These are phyloP conservation scores for Ursus arctos DNA, from an alignment of 2,113 vertebrate genomes.

Conservation along the genomic window DNA sequence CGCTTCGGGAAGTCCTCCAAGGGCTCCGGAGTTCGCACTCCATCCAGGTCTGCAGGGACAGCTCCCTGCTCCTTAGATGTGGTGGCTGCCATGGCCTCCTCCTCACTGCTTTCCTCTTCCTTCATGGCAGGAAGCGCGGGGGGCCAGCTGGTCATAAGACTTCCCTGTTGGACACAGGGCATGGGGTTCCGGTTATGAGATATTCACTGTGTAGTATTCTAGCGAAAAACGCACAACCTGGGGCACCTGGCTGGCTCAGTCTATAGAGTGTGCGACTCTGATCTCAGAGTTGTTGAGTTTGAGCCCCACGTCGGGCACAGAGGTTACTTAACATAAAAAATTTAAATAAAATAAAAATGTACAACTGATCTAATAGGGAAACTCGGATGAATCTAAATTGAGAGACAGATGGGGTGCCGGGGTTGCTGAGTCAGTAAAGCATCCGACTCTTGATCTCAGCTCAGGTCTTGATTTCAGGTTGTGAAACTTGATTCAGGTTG, in stretches of 20 bases:
- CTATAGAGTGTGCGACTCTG: neutral
- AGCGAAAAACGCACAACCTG: neutral
- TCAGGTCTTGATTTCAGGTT: neutral
- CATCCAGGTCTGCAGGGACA: slow-evolving; percentile 62
- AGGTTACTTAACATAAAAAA: neutral
- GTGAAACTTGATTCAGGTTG: too few relatives aligned
- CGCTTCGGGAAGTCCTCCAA: slow-evolving; percentile 68
- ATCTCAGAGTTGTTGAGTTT: neutral
- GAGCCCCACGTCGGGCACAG: neutral
- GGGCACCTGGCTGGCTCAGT: neutral
- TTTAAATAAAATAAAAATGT: neutral
- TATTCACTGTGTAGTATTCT: neutral
- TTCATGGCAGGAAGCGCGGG: slow-evolving; percentile 76
- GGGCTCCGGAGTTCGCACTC: slow-evolving; percentile 68
- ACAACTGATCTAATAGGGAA: neutral
- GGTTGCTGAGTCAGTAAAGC: neutral
- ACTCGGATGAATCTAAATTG: neutral
- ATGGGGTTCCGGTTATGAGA: neutral
- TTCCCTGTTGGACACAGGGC: slow-evolving; percentile 71
- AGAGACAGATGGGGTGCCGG: neutral
- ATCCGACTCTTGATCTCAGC: neutral
- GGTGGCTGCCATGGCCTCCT: slow-evolving; percentile 67
- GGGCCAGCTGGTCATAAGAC: slow-evolving; percentile 44
- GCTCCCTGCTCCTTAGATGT: slow-evolving; percentile 50
- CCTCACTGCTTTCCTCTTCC: slow-evolving; percentile 86